Evolutionary conservation across 2,888 invertebrate species (phyloP).

Genomic region (Odontocerum albicorne): DNA sequence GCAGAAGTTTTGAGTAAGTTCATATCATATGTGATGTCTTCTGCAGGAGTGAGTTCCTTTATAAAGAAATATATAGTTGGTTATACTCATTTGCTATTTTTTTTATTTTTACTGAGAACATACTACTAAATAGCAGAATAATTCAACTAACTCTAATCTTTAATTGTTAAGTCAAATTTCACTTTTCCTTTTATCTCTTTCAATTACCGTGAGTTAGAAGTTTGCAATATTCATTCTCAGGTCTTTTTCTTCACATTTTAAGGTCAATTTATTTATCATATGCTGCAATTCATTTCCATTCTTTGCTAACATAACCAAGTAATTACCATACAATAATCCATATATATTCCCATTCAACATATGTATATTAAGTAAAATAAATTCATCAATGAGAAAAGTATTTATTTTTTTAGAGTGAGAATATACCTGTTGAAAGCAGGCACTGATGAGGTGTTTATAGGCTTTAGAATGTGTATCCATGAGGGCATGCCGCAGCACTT

Average conservation of each 20-base stretch:
- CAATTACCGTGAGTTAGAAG: too few species aligned
- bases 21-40: constrained; percentile 82
- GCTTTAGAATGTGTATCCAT: constrained; percentile 78
- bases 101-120: too few species aligned
- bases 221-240: too few species aligned
- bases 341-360: not conserved
- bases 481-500: constrained; percentile 79
- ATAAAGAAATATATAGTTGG: constrained; percentile 15
- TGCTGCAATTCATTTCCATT: not conserved
- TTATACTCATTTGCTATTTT: too few species aligned
- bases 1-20: constrained; percentile 50
- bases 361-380: not conserved
- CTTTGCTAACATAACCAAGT: not conserved
- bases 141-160: too few species aligned
- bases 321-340: not conserved
- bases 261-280: not conserved
- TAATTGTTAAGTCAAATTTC: too few species aligned
- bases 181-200: too few species aligned
- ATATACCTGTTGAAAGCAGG: constrained; percentile 37
- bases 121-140: too few species aligned
- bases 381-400: not conserved
- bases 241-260: too few species aligned
- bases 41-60: constrained; percentile 62
- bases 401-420: not conserved
- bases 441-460: constrained; percentile 68